Evolutionary conservation across 2,888 invertebrate species (phyloP).

Genomic region (Andrena hattorfiana): DNA sequence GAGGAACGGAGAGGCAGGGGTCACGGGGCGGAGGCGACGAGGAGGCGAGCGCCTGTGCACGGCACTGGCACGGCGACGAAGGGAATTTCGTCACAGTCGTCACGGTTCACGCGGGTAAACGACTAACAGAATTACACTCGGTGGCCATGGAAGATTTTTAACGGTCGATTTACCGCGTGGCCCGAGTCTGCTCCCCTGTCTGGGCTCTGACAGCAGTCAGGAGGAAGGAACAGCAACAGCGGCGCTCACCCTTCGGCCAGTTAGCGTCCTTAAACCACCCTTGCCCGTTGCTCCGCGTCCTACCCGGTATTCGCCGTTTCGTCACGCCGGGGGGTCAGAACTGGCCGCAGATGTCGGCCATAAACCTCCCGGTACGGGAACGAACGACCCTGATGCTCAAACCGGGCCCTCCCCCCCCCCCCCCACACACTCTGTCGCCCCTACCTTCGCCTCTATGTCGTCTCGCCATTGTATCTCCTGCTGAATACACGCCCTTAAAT

Average conservation of each 20-base stretch:
- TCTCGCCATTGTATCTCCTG: conserved; percentile 78
- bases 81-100: conserved; percentile 71
- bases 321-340: conserved; percentile 83
- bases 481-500: conserved; percentile 83
- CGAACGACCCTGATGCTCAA: conserved; percentile 65
- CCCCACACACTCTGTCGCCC: too few species aligned
- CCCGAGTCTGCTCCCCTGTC: conserved; percentile 55
- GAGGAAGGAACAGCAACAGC: conserved; percentile 47
- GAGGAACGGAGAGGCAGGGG: conserved; percentile 29
- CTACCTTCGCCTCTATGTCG: conserved; percentile 54
- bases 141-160: conserved; percentile 79
- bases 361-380: conserved; percentile 74
- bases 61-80: conserved; percentile 31
- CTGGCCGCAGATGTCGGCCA: conserved; percentile 84
- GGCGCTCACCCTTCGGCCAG: conserved; percentile 71
- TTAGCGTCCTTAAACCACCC: conserved; percentile 76
- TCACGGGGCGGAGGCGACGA: conserved; percentile 34
- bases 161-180: conserved; percentile 83
- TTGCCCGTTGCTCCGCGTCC: conserved; percentile 59
- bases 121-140: conserved; percentile 71
- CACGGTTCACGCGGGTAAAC: conserved; percentile 58
- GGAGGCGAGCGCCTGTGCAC: conserved; percentile 28
- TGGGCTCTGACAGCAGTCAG: conserved; percentile 23
- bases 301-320: conserved; percentile 78
- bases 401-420: conserved; percentile 41